Conservation (phyloP, 2,888 invertebrate species). For the Cosmia pyralina region DNA sequence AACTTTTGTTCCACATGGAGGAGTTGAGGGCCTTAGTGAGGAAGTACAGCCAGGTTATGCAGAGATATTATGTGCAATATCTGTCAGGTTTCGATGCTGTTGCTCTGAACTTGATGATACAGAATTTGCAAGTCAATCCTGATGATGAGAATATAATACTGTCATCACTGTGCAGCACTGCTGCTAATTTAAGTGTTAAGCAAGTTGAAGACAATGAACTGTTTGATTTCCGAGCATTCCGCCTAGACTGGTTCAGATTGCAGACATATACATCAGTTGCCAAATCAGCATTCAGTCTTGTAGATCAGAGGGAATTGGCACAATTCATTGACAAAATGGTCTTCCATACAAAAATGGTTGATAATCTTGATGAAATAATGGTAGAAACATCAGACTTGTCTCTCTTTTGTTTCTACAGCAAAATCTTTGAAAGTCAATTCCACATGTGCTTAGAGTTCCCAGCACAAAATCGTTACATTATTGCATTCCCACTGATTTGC, state of each 20-base stretch:
- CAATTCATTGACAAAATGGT: constrained; percentile 98
- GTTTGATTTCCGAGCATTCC: constrained; percentile 98
- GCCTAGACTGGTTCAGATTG: constrained; percentile 99
- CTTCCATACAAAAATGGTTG: constrained; percentile 99
- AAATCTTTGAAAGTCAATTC: constrained; percentile 99
- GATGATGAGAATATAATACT: constrained; percentile 99
- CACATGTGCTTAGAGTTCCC: constrained; percentile 99
- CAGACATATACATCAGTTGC: constrained; percentile 97
- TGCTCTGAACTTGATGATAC: constrained; percentile 95
- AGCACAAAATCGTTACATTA: constrained; percentile 99
- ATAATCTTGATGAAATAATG: constrained; percentile 98
- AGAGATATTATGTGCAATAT: constrained; percentile 99
- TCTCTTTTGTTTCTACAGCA: constrained; percentile 99
- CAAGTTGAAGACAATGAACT: constrained; percentile 99
- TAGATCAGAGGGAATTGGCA: constrained; percentile 96
- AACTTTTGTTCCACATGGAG: constrained; percentile 99
- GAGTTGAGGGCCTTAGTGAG: constrained; percentile 98
- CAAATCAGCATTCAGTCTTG: constrained; percentile 94
- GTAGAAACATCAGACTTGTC: constrained; percentile 99
- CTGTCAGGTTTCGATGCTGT: constrained; percentile 98
- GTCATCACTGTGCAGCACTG: constrained; percentile 97
- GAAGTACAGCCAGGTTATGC: constrained; percentile 99
- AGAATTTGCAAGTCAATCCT: constrained; percentile 95
- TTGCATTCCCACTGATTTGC: constrained; percentile 99
- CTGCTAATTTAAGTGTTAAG: constrained; percentile 96